Percentiles rank a stretch among this genome's conserved stretches.
Conservation (phyloP, 1,140 invertebrate species). For the Thrips palmi region DNA sequence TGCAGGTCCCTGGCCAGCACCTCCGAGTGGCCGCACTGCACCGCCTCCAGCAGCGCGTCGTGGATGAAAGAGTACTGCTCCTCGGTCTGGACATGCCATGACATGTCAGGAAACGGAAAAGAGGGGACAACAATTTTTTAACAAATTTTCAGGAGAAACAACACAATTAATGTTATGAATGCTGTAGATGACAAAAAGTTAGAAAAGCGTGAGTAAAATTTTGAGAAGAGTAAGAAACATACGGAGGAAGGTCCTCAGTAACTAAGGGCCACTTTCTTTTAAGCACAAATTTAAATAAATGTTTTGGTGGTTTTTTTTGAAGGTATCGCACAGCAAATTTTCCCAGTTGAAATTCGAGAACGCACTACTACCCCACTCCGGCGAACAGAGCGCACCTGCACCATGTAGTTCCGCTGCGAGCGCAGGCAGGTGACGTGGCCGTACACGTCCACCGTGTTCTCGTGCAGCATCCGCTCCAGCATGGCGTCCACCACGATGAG, state of each 20-base stretch:
- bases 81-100: conserved; percentile 83
- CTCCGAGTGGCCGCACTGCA: conserved; percentile 88
- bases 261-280: no score
- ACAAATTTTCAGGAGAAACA: conserved; percentile 12
- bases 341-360: no score
- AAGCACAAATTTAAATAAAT: no score
- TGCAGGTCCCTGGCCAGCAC: conserved; percentile 59
- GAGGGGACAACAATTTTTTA: conserved; percentile 47
- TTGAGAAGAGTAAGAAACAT: neutral
- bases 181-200: conserved; percentile 2
- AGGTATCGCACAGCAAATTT: no score
- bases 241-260: no score
- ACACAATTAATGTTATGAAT: conserved; percentile 1
- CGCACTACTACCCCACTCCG: no score
- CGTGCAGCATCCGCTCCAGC: conserved; percentile 83
- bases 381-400: conserved; percentile 22
- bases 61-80: conserved; percentile 99
- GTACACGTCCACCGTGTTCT: conserved; percentile 96
- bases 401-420: conserved; percentile 94
- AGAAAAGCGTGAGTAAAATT: neutral
- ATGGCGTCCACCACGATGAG: conserved; percentile 97
- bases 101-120: conserved; percentile 58
- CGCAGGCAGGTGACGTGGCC: conserved; percentile 94
- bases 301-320: neutral
- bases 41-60: conserved; percentile 88